These are phyloP conservation scores for Tachysurus fulvidraco DNA, from an alignment of 2,113 vertebrate genomes.

Conservation along the genomic window DNA sequence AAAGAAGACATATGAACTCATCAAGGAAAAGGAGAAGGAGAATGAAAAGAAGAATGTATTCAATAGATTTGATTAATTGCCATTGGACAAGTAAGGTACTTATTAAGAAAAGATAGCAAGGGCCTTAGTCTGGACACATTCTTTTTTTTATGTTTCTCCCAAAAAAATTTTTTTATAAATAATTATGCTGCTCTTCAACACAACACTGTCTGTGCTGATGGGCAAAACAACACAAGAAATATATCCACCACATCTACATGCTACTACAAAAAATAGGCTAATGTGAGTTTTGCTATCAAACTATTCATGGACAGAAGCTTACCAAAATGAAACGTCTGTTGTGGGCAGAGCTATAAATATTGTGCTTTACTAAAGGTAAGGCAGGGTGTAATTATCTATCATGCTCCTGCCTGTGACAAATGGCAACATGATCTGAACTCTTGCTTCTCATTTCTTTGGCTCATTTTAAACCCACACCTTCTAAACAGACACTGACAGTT, in stretches of 20 bases:
- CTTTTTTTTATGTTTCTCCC: not conserved
- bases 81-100: not conserved
- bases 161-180: not conserved
- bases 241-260: not conserved
- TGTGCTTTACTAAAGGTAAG: constrained; percentile 31
- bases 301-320: not conserved
- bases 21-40: not conserved
- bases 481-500: not conserved
- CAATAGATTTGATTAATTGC: constrained; percentile 37
- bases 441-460: not conserved
- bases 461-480: not conserved
- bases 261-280: not conserved
- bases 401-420: constrained; percentile 26
- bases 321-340: not conserved
- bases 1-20: constrained; percentile 45
- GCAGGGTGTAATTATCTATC: constrained; percentile 29
- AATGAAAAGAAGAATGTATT: constrained; percentile 22
- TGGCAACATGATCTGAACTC: constrained; percentile 41
- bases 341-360: constrained; percentile 6
- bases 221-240: not conserved
- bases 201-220: not conserved
- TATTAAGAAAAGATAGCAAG: not conserved
- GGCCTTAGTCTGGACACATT: not conserved
- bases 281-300: not conserved
- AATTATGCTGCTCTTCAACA: not conserved